A percentile compares a stretch with the other conserved stretches of the same genome.
Conservation (phyloP, 2,888 invertebrate species). For the Ormyrus thymus region DNA sequence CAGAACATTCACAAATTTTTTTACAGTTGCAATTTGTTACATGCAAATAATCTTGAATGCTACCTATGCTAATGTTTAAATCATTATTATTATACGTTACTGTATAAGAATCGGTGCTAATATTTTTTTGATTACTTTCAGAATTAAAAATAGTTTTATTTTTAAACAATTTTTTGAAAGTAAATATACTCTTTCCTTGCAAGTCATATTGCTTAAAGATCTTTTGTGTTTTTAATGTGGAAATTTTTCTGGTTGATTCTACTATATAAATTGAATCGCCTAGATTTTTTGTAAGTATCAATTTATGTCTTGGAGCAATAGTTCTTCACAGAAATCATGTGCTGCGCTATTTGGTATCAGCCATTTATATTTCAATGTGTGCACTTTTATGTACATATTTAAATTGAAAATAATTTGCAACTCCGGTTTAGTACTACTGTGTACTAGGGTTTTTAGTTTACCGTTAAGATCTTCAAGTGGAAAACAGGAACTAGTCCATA, state of each 20-base stretch:
- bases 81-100: neutral
- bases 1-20: too few relatives aligned
- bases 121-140: neutral
- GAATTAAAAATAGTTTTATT: neutral
- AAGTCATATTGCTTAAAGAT: neutral
- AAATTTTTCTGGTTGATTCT: neutral
- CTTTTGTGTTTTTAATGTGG: neutral
- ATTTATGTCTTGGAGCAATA: neutral
- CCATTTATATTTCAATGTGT: slow-evolving; percentile 11
- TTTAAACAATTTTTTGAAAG: slow-evolving; percentile 9
- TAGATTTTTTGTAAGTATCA: neutral
- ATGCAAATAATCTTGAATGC: too few relatives aligned
- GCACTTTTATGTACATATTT: slow-evolving; percentile 8
- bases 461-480: too few relatives aligned
- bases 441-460: slow-evolving; percentile 1
- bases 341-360: neutral
- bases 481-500: too few relatives aligned
- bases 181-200: neutral
- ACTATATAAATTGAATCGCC: neutral
- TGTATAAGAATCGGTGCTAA: neutral
- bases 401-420: slow-evolving; percentile 7
- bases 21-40: too few relatives aligned
- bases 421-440: slow-evolving; percentile 10
- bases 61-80: too few relatives aligned
- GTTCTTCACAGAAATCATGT: neutral